These are phyloP conservation scores for Microcebus lehilahytsara DNA, from an alignment of 2,113 vertebrate species.

Conservation along the genomic window DNA sequence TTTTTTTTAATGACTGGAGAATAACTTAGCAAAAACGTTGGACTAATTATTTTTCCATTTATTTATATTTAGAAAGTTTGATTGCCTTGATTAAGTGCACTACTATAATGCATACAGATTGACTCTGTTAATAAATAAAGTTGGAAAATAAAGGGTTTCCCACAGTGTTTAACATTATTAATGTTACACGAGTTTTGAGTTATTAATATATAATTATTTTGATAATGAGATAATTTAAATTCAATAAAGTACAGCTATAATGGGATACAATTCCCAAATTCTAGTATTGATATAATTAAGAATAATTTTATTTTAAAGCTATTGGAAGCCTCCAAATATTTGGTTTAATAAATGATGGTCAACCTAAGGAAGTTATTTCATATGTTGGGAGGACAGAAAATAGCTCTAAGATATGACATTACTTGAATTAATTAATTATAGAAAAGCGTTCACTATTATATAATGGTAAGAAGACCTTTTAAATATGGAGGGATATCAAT, in stretches of 20 bases:
- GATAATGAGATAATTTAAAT: background rate
- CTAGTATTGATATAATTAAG: background rate
- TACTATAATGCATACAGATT: background rate
- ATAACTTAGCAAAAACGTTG: background rate
- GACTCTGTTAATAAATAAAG: conserved; percentile 15
- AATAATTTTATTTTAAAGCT: conserved; percentile 24
- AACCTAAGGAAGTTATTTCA: background rate
- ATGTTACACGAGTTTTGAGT: conserved; percentile 8
- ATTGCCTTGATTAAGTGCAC: conserved; percentile 7
- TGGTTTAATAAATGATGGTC: background rate
- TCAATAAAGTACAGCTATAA: background rate
- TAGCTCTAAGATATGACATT: background rate
- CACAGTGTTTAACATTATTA: conserved; percentile 5
- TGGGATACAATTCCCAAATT: background rate
- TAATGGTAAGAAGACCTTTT: background rate
- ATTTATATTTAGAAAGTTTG: conserved; percentile 3
- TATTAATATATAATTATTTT: conserved; percentile 8
- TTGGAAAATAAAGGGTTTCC: conserved; percentile 40
- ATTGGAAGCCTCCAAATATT: background rate
- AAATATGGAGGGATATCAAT: background rate
- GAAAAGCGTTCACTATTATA: background rate
- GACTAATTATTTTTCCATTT: conserved; percentile 15
- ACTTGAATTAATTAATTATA: conserved; percentile 10
- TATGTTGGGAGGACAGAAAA: background rate
- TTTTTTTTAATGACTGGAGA: background rate